These are phyloP conservation scores for Stenichneumon culpator DNA, from an alignment of 2,888 invertebrate genomes.

Conservation along the genomic window DNA sequence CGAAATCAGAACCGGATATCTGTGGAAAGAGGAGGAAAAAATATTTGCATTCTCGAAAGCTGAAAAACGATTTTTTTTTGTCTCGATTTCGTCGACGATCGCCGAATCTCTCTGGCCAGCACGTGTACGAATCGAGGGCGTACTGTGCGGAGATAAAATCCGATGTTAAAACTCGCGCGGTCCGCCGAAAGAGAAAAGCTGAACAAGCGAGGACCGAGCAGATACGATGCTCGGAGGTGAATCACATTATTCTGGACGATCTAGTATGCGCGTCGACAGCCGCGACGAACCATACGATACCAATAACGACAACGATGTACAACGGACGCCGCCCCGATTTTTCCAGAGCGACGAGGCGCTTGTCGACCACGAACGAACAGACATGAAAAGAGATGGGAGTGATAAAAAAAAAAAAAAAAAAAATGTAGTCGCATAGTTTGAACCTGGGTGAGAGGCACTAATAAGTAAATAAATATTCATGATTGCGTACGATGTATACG, in stretches of 20 bases:
- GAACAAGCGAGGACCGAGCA: not conserved
- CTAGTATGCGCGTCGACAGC: not conserved
- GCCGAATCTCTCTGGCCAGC: slow-evolving; percentile 22
- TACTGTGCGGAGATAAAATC: not conserved
- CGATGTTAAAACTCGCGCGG: not conserved
- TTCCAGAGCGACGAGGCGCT: slow-evolving; percentile 42
- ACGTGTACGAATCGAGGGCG: not conserved
- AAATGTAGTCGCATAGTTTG: slow-evolving; percentile 74
- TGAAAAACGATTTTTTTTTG: slow-evolving; percentile 43
- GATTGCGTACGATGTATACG: slow-evolving; percentile 48
- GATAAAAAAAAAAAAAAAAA: slow-evolving; percentile 65
- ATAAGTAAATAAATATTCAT: slow-evolving; percentile 81
- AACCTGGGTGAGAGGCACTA: slow-evolving; percentile 68
- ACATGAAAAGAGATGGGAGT: slow-evolving; percentile 74
- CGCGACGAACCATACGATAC: not conserved
- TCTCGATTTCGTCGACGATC: slow-evolving; percentile 40
- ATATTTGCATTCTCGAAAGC: slow-evolving; percentile 22
- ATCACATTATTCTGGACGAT: slow-evolving; percentile 70
- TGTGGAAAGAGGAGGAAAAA: slow-evolving; percentile 3
- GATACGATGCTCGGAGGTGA: slow-evolving; percentile 71
- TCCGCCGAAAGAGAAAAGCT: not conserved
- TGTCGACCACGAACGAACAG: slow-evolving; percentile 53
- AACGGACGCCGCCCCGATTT: slow-evolving; percentile 16
- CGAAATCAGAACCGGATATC: not conserved
- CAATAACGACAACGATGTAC: slow-evolving; percentile 16